phyloP scores from a whole-genome alignment of 1,140 invertebrate species.

The Pissodes strobi region DNA sequence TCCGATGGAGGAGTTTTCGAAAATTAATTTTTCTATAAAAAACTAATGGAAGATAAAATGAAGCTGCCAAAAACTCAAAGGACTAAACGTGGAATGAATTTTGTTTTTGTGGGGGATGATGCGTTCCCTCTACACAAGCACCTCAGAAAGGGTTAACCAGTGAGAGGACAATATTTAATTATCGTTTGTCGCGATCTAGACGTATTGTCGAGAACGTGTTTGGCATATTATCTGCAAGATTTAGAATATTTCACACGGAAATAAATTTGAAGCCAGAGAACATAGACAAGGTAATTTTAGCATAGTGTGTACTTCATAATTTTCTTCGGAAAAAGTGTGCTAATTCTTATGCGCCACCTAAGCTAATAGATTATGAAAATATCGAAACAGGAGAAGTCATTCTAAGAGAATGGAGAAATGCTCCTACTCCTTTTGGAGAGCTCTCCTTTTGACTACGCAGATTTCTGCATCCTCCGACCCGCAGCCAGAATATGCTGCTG shows the following conservation, averaged over 20 bases:
- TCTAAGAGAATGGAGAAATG: not conserved
- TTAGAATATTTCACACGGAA: too few relatives aligned
- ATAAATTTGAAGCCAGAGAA: too few relatives aligned
- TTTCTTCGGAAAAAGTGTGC: too few relatives aligned
- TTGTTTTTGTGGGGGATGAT: conserved; percentile 2
- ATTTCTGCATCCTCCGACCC: too few relatives aligned
- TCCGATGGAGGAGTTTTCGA: conserved; percentile 49
- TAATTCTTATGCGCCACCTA: too few relatives aligned
- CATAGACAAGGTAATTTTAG: too few relatives aligned
- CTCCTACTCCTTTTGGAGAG: not conserved
- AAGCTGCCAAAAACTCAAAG: not conserved
- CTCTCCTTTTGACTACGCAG: too few relatives aligned
- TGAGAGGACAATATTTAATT: not conserved
- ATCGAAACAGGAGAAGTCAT: too few relatives aligned
- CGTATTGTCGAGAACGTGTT: not conserved
- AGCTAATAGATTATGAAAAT: too few relatives aligned
- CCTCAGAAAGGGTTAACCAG: not conserved
- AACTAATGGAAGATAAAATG: conserved; percentile 1
- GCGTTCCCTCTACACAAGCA: not conserved
- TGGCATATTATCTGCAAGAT: too few relatives aligned
- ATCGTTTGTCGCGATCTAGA: not conserved
- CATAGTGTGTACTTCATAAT: too few relatives aligned
- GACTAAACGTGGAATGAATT: not conserved
- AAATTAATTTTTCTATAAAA: not conserved
- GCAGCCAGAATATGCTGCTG: too few relatives aligned